A percentile compares a stretch with the other conserved stretches of the same genome.
Conservation (phyloP, 92 coral and sea anemone species). For the Chrysogorgia sp. region DNA sequence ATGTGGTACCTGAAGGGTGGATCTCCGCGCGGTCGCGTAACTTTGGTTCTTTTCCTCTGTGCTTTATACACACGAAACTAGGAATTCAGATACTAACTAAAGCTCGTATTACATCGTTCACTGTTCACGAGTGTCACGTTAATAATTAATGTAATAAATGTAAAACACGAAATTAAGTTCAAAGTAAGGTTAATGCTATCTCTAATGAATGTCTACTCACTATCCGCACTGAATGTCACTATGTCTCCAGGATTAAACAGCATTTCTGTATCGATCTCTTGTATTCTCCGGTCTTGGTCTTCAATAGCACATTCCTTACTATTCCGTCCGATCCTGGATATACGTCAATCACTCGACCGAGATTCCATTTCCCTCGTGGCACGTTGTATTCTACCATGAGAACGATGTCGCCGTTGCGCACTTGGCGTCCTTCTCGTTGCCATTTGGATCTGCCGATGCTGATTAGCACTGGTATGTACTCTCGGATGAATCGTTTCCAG, state of each 20-base stretch:
- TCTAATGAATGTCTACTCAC: too few relatives aligned
- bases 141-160: too few relatives aligned
- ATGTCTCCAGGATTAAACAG: constrained; percentile 42
- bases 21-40: too few relatives aligned
- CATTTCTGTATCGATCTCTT: constrained; percentile 55
- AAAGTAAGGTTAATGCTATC: too few relatives aligned
- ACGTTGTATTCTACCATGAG: constrained; percentile 56
- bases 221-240: background rate
- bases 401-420: constrained; percentile 48
- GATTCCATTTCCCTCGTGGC: constrained; percentile 58
- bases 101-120: too few relatives aligned
- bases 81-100: too few relatives aligned
- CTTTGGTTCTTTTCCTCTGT: too few relatives aligned
- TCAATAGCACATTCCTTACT: constrained; percentile 46
- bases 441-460: constrained; percentile 34
- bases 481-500: constrained; percentile 47
- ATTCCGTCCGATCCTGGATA: constrained; percentile 46
- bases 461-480: constrained; percentile 35
- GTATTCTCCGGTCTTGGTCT: constrained; percentile 38
- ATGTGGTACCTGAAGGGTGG: too few relatives aligned
- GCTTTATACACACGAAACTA: too few relatives aligned
- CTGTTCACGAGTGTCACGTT: too few relatives aligned
- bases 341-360: constrained; percentile 43
- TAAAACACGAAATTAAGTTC: too few relatives aligned
- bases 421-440: constrained; percentile 40